Evolutionary conservation across 2,888 invertebrate genomes (phyloP), one percentile per base, ranked within the genome.

Genomic region (Mesorhabditis belari): DNA sequence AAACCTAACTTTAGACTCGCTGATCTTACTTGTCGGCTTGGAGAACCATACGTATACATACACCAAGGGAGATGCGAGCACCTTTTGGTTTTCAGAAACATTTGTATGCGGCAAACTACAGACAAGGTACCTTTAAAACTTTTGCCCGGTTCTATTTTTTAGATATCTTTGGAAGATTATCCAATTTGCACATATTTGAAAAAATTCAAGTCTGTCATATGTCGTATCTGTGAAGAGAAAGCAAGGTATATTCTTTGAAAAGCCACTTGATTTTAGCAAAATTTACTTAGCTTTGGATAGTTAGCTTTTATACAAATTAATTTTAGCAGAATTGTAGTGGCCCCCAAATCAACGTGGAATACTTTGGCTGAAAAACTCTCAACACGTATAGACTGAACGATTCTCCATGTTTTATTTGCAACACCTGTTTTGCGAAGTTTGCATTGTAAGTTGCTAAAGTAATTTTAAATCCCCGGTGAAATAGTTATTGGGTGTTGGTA

Each of bases 11-110:
- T 23, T 50, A 66, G 65, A 53, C 54, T 88, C 49, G 71, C 81
- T 19, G 85, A 86, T 67, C 80, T 88, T 21, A 82, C 78, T 5
- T 80, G 86, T 5, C 83, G 85, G 50, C 79, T 88, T 5, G 89
- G 89, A 0, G 86, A 87, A 77, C 88, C 89, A 0, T 88, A 88
- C 85, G 86, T 95, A 0, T 95, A 90, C 84, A 86, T 89, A 64
- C 95, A 95, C 83, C 90, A 91, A 82, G 93, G 91, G 6, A 86
- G 88, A 77, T 95, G 94, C 83, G 93, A 95, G 82, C 95, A 95
- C 82, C 81, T 92, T 2, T 85, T 94, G 76, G 85, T 88, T 0
- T 88, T 94, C 81, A 88, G 88, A 0, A 89, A 90, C 80, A 84
- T 89, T 0, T 88, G 86, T 2, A 29, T 69, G 17, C 58, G 67